Base-by-base conservation (phyloP, 2,113 vertebrate genomes). In the Phodopus roborovskii region DNA sequence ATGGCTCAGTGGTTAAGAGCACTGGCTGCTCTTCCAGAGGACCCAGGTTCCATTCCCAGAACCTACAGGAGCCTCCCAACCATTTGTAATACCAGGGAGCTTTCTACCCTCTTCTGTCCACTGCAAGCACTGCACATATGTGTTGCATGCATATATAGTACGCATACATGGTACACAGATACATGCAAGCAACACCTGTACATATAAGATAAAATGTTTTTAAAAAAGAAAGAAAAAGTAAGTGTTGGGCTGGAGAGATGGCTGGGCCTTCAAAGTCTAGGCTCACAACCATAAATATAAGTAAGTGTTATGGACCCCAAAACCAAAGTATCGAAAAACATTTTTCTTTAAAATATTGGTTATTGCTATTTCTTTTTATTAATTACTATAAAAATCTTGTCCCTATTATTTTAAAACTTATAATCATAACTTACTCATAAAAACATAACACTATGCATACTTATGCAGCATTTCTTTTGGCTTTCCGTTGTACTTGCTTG, bases 241-340 rank as follows among this genome's bases (percentile, higher is more conserved):
- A 45, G 45, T 45, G 45, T 45, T 45, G 45, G 45, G 45, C 45
- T 45, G 45, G 45, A 45, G 45, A 45, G 45, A 45, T 45, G 45
- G 45, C 45, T 45, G 45, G 45, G 45, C 45, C n/a, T n/a, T n/a
- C n/a, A n/a, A n/a, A n/a, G n/a, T n/a, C n/a, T 45, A 45, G 45
- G 45, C 45, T 45, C 45, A 45, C 45, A 45, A 45, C 45, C 45
- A 45, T 45, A 45, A 45, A 45, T 45, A 45, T 45, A 6, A 12
- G 15, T 45, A 66, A 86, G n/a, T 45, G 85, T 71, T 87, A 92
- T 79, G 17, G 22, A 89, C 89, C 39, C n/a, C 26, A 66, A 86
- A 85, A 91, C 6, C 2, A 85, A 85, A 39, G 24, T 30, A 74
- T 83, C 39, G 45, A 68, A 95, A 96, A 92, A 73, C 2, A 92